Evolutionary conservation across 2,113 vertebrate genomes (phyloP).

Genomic region (Tapirus terrestris): DNA sequence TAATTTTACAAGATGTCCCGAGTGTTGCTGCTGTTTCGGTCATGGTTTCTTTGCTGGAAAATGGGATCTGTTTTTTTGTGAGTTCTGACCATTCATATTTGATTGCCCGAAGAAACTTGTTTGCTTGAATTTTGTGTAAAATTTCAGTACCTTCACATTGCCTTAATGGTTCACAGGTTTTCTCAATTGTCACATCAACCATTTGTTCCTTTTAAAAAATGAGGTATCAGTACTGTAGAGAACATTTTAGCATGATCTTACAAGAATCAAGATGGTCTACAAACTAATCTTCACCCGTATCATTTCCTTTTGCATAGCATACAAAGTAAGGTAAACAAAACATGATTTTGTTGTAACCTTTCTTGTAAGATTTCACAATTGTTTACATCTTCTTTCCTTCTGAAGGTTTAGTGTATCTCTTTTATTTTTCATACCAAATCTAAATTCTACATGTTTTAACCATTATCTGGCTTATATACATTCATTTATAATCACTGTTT

Average conservation of each 20-base stretch:
- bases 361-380: background rate
- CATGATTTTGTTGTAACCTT: background rate
- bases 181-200: background rate
- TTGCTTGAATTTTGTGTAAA: background rate
- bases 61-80: conserved; percentile 3
- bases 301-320: background rate
- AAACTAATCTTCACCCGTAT: background rate
- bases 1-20: background rate
- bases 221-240: background rate
- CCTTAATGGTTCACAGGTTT: background rate
- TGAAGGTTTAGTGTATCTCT: background rate
- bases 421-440: background rate
- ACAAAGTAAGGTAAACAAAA: background rate
- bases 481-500: background rate
- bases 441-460: background rate
- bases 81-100: background rate
- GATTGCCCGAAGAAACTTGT: background rate
- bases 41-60: conserved; percentile 1
- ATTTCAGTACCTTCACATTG: background rate
- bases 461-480: background rate
- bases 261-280: background rate
- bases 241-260: background rate
- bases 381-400: background rate
- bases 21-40: conserved; percentile 19
- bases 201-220: background rate